A percentile compares a stretch with the other conserved stretches of the same genome.
Conservation (phyloP, 2,113 vertebrate species). For the Cettia cetti region DNA sequence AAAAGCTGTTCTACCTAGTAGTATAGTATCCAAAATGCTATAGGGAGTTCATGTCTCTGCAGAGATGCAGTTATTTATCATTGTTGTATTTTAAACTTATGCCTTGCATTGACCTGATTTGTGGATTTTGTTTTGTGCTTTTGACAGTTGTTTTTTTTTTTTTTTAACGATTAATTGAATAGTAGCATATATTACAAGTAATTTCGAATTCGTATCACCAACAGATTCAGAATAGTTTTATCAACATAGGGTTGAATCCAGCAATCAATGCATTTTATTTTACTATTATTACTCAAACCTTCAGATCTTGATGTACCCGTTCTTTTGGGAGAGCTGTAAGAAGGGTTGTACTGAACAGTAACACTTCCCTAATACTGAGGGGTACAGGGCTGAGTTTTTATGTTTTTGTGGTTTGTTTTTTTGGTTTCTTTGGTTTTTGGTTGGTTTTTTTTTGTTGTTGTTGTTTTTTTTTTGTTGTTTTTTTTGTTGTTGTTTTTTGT, state of each 20-base stretch:
- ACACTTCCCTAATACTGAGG: neutral
- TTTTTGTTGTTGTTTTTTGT: neutral
- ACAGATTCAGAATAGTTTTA: neutral
- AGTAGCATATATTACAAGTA: neutral
- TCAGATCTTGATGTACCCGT: neutral
- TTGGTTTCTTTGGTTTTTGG: neutral
- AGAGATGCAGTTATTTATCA: constrained; percentile 10
- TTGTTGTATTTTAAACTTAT: neutral
- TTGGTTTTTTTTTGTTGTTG: neutral
- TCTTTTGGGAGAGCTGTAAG: neutral
- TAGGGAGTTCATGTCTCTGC: neutral
- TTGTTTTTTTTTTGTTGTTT: neutral
- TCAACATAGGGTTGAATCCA: neutral
- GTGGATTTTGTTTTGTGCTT: neutral
- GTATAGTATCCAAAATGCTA: neutral
- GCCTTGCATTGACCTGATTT: neutral
- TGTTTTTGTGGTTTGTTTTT: neutral
- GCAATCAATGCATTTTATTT: neutral
- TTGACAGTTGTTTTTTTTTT: neutral
- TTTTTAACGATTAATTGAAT: neutral
- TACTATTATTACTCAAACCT: neutral
- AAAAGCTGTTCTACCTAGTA: neutral
- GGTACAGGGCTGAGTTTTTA: neutral
- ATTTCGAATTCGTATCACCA: neutral
- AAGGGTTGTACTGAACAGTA: neutral